phyloP scores from a whole-genome alignment of 2,888 invertebrate genomes.

The Lissonota sp. region DNA sequence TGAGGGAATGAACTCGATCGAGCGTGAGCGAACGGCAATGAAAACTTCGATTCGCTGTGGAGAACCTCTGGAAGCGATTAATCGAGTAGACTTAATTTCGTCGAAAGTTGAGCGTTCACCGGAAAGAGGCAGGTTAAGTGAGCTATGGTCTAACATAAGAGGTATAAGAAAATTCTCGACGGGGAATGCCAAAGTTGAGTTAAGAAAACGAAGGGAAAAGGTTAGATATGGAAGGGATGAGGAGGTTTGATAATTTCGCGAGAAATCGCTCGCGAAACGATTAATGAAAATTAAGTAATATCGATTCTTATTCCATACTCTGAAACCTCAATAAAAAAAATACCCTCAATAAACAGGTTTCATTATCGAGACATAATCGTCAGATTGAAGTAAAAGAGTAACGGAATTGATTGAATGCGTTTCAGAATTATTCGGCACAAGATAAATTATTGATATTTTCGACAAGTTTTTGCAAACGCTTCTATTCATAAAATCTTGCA shows the following conservation, averaged over 20 bases:
- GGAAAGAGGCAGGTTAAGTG: slow-evolving; percentile 30
- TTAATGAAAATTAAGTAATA: slow-evolving; percentile 51
- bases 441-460: too few relatives aligned
- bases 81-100: slow-evolving; percentile 80
- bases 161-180: too few relatives aligned
- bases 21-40: slow-evolving; percentile 66
- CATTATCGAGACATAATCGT: not conserved
- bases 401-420: too few relatives aligned
- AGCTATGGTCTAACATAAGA: too few relatives aligned
- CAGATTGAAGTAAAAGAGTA: too few relatives aligned
- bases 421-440: too few relatives aligned
- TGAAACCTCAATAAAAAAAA: slow-evolving; percentile 29
- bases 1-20: slow-evolving; percentile 52
- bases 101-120: slow-evolving; percentile 71
- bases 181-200: slow-evolving; percentile 14
- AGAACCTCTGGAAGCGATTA: slow-evolving; percentile 70
- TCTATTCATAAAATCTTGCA: too few relatives aligned
- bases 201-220: slow-evolving; percentile 14
- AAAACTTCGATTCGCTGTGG: slow-evolving; percentile 74
- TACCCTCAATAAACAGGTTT: not conserved
- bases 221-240: slow-evolving; percentile 54
- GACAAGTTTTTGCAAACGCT: too few relatives aligned
- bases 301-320: slow-evolving; percentile 42
- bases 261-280: slow-evolving; percentile 67
- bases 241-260: slow-evolving; percentile 63